A percentile compares a stretch with the other conserved stretches of the same genome.
Evolutionary conservation across 2,888 invertebrate species (phyloP).

Genomic region (Pantelozetes paolii): DNA sequence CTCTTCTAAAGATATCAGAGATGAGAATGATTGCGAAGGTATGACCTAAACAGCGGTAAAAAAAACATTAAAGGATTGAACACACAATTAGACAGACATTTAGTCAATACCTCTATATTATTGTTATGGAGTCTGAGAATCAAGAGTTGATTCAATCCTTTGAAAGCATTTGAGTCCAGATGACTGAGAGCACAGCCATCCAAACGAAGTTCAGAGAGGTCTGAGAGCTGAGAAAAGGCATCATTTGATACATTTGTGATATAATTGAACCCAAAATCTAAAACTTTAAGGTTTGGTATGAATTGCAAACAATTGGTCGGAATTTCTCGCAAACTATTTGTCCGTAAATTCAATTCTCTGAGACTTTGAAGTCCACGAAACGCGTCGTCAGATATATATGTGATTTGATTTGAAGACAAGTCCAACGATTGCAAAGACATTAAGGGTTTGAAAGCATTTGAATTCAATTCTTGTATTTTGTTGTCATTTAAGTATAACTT

Average conservation of each 20-base stretch:
- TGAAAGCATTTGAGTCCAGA: conserved; percentile 68
- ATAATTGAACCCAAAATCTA: conserved; percentile 74
- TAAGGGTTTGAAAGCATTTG: conserved; percentile 50
- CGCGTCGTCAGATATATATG: conserved; percentile 66
- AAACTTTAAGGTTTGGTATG: conserved; percentile 68
- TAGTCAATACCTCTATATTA: conserved; percentile 61
- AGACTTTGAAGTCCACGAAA: conserved; percentile 70
- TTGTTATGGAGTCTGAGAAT: conserved; percentile 74
- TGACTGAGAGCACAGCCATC: conserved; percentile 50
- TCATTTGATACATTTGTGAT: conserved; percentile 60
- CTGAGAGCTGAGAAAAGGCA: conserved; percentile 54
- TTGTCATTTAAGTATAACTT: conserved; percentile 57
- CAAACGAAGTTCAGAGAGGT: conserved; percentile 68
- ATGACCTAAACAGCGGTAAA: conserved; percentile 52
- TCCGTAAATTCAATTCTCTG: conserved; percentile 68
- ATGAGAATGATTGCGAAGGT: conserved; percentile 69
- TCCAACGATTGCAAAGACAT: conserved; percentile 68
- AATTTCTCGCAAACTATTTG: conserved; percentile 73
- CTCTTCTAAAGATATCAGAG: conserved; percentile 68
- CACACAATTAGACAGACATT: too few species aligned
- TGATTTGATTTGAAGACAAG: conserved; percentile 72
- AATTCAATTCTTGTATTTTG: conserved; percentile 44
- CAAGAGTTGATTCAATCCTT: conserved; percentile 64
- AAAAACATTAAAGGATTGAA: too few species aligned
- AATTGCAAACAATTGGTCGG: conserved; percentile 72